A percentile compares a stretch with the other conserved stretches of the same genome.
Conservation (phyloP, 2,888 invertebrate genomes). For the Pachydiplax longipennis region DNA sequence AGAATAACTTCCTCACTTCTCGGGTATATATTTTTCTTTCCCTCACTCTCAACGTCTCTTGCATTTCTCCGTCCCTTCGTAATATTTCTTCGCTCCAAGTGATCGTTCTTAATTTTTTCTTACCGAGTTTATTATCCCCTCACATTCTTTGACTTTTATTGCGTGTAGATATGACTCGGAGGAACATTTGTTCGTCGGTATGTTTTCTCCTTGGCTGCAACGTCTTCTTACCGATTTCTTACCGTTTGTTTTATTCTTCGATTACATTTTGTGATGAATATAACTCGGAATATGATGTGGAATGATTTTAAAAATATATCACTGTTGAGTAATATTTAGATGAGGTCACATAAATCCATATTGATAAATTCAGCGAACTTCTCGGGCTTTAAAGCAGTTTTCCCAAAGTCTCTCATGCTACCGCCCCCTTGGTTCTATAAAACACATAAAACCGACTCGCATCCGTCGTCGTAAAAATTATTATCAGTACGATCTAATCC, state of each 20-base stretch:
- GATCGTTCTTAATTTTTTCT: not conserved
- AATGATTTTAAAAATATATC: no score
- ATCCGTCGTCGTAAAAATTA: no score
- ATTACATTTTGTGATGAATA: not conserved
- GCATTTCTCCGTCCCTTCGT: not conserved
- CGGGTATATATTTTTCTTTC: not conserved
- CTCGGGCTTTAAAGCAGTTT: no score
- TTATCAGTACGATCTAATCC: no score
- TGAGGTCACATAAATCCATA: no score
- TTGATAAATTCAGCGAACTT: no score
- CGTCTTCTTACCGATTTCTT: no score
- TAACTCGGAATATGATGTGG: not conserved
- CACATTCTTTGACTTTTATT: slow-evolving; percentile 20
- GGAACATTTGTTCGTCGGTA: not conserved
- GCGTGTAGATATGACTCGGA: not conserved
- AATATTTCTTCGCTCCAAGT: not conserved
- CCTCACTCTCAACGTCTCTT: not conserved
- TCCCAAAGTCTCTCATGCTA: no score
- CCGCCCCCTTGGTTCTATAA: no score
- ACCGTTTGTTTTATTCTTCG: no score
- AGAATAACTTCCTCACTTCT: not conserved
- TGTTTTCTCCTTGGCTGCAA: not conserved
- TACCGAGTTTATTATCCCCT: not conserved
- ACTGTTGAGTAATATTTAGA: no score
- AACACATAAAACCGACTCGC: no score